Conservation (phyloP, 2,888 invertebrate genomes). For the Tridacna crocea region DNA sequence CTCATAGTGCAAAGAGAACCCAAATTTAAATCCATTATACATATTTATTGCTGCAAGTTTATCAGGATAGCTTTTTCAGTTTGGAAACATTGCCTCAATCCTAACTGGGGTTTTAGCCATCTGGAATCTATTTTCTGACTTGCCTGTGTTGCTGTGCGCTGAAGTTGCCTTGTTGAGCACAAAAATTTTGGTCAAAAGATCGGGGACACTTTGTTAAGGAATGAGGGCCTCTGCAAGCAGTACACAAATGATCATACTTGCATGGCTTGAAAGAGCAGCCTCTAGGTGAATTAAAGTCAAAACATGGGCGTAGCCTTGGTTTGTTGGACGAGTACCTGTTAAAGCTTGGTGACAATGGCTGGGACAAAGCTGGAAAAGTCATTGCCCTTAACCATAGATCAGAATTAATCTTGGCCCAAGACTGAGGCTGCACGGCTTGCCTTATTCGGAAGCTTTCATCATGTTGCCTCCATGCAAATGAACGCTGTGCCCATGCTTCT, state of each 20-base stretch:
- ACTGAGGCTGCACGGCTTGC: conserved; percentile 19
- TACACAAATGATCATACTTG: conserved; percentile 12
- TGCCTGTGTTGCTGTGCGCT: too few relatives aligned
- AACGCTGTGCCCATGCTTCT: not conserved
- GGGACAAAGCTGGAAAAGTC: conserved; percentile 5
- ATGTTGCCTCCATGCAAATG: conserved; percentile 11
- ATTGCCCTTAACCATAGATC: conserved; percentile 26
- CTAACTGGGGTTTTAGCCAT: conserved; percentile 11
- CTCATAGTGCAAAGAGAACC: not conserved
- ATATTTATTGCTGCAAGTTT: not conserved
- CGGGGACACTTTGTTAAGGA: too few relatives aligned
- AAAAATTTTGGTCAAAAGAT: too few relatives aligned
- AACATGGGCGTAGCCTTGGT: not conserved
- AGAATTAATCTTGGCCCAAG: conserved; percentile 19
- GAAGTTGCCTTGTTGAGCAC: too few relatives aligned
- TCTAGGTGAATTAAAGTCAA: not conserved
- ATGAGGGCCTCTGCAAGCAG: too few relatives aligned
- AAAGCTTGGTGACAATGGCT: not conserved
- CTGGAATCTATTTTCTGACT: too few relatives aligned
- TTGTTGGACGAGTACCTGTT: not conserved
- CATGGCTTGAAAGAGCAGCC: not conserved
- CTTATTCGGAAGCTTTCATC: conserved; percentile 17
- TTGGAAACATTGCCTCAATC: not conserved
- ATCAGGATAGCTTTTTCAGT: conserved; percentile 3
- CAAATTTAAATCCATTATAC: conserved; percentile 13